Base-by-base conservation (phyloP, 2,113 vertebrate genomes). In the Malaclemys terrapin region DNA sequence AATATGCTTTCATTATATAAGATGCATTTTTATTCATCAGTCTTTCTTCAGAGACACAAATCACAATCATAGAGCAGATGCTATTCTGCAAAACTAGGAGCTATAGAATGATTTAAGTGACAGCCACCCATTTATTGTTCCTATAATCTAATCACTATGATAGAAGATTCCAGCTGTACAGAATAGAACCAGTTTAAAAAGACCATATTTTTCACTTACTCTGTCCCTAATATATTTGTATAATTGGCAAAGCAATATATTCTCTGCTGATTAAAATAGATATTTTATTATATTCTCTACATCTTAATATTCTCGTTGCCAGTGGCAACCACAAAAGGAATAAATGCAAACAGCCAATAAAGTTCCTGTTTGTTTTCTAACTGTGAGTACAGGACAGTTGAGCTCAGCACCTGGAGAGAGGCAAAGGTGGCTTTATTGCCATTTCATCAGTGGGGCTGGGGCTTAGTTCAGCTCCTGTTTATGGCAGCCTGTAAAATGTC, bases 281-380 rank as follows among this genome's bases (percentile, higher is more conserved):
- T 90, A 93, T 94, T 86, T 95, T 88, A 86, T 88, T 94, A 57
- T 50, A 56, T 45, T 78, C 88, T 93, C 88, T 76, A 93, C 65
- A 52, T 87, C 29, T 93, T 94, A 85, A 80, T 94, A 95, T 97
- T 96, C 62, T 93, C 50, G 91, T 98, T 98, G 96, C 96, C 89
- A 92, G n/a, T 87, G 69, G 97, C 96, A 98, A 97, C 98, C 91
- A 88, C 89, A 69, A 80, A 95, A 96, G 78, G 88, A 93, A 75
- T 93, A 95, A 93, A 84, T 89, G 90, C 89, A 95, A 94, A 89
- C 19, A 87, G 65, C 19, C 52, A 53, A 9, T 22, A 86, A 86
- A 49, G 90, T 87, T 53, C 80, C 82, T 92, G 47, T 69, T 82
- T 93, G 24, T 96, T 96, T 86, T 95, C 59, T 87, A 31, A 52